phyloP scores from a whole-genome alignment of 2,113 vertebrate genomes.

The Epinephelus moara region DNA sequence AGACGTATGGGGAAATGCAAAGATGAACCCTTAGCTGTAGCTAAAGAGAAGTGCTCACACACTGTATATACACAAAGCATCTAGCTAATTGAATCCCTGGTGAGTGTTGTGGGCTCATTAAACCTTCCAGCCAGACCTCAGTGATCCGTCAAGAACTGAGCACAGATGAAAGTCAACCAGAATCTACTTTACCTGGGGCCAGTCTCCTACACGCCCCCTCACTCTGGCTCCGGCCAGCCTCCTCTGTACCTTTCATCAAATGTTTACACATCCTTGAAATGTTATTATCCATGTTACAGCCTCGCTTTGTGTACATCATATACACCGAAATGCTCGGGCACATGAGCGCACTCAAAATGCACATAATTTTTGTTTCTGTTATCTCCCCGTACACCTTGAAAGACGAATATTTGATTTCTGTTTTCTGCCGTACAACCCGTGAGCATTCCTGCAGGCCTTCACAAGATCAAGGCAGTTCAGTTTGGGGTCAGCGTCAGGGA shows the following conservation, averaged over 20 bases:
- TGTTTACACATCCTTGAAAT: conserved; percentile 28
- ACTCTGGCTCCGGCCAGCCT: background rate
- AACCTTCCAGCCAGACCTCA: conserved; percentile 33
- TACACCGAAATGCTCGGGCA: background rate
- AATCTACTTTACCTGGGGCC: conserved; percentile 37
- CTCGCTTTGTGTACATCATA: conserved; percentile 8
- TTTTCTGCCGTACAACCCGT: conserved; percentile 5
- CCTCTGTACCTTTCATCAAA: conserved; percentile 15
- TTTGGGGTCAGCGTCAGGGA: conserved; percentile 53
- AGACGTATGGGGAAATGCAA: background rate
- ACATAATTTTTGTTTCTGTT: background rate
- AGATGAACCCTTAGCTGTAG: background rate
- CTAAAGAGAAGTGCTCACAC: background rate
- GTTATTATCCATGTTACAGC: background rate
- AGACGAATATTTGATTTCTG: conserved; percentile 40
- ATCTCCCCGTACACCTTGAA: conserved; percentile 9
- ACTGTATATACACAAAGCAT: background rate
- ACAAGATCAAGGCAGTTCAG: conserved; percentile 51
- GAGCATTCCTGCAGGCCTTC: conserved; percentile 32
- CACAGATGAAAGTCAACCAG: conserved; percentile 32
- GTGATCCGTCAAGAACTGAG: conserved; percentile 28
- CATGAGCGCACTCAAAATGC: conserved; percentile 8
- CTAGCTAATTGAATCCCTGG: conserved; percentile 44
- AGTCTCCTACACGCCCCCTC: background rate
- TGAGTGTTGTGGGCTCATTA: conserved; percentile 52